phyloP scores from a whole-genome alignment of 2,797 vertebrate species.

The Eulemur albifrons region DNA sequence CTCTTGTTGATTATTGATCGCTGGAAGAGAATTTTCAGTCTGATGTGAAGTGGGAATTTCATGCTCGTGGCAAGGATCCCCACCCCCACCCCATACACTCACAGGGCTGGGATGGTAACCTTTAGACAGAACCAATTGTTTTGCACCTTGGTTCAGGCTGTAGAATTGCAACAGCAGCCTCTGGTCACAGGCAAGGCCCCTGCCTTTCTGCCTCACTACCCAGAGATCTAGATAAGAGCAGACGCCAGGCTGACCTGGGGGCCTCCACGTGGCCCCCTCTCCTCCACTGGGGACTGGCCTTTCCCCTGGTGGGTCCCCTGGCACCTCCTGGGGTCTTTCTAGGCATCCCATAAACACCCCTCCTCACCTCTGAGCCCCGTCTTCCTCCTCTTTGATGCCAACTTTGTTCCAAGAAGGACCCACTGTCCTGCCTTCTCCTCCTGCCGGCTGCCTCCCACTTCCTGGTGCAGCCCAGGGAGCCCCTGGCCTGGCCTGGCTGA shows the following conservation, averaged over 20 bases:
- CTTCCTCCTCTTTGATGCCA: not conserved
- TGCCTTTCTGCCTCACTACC: not conserved
- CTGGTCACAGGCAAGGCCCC: not conserved
- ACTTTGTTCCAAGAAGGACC: not conserved
- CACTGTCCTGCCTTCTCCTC: not conserved
- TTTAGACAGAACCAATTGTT: not conserved
- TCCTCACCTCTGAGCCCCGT: not conserved
- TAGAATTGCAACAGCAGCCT: not conserved
- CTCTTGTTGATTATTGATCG: not conserved
- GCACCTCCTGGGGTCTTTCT: not conserved
- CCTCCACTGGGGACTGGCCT: not conserved
- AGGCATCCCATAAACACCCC: not conserved
- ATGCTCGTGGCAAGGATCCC: not conserved
- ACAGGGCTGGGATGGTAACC: not conserved
- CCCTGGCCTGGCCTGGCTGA: not conserved
- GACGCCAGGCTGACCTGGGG: not conserved
- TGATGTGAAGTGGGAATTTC: not conserved
- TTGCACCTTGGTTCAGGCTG: not conserved
- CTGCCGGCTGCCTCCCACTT: not conserved
- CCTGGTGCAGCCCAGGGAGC: not conserved
- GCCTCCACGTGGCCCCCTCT: not conserved
- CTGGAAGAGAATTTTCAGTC: conserved; percentile 31
- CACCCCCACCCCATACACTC: rapidly evolving
- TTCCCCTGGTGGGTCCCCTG: not conserved
- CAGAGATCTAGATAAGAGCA: not conserved